Percentiles rank a stretch among this genome's conserved stretches.
phyloP scores from a whole-genome alignment of 2,797 vertebrate genomes.

The Syncerus caffer region DNA sequence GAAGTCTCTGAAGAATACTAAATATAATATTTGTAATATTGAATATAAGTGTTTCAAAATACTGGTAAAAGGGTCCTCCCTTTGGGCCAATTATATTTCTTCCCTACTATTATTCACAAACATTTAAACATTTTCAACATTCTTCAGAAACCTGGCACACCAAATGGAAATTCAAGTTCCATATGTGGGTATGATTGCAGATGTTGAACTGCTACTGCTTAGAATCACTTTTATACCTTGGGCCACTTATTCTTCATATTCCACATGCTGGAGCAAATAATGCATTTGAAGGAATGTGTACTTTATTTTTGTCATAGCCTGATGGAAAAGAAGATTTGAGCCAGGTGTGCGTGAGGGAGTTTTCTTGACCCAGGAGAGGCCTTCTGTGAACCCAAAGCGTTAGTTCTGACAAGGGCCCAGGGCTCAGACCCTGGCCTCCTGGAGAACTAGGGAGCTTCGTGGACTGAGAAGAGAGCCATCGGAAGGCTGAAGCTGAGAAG shows the following conservation, averaged over 20 bases:
- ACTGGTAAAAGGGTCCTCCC: neutral
- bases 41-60: neutral
- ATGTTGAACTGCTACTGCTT: neutral
- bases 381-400: neutral
- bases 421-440: neutral
- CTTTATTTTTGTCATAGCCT: neutral
- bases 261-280: neutral
- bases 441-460: neutral
- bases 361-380: neutral
- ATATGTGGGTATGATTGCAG: neutral
- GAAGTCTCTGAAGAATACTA: neutral
- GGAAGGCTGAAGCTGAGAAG: neutral
- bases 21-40: neutral
- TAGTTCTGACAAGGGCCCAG: neutral
- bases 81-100: constrained; percentile 10
- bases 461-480: neutral
- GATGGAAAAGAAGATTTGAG: neutral
- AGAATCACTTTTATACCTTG: neutral
- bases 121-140: constrained; percentile 18
- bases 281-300: neutral
- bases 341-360: neutral
- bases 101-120: neutral
- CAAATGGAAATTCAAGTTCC: neutral
- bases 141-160: neutral
- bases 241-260: neutral